Conservation (phyloP, 2,113 vertebrate species). For the Otus sunia region DNA sequence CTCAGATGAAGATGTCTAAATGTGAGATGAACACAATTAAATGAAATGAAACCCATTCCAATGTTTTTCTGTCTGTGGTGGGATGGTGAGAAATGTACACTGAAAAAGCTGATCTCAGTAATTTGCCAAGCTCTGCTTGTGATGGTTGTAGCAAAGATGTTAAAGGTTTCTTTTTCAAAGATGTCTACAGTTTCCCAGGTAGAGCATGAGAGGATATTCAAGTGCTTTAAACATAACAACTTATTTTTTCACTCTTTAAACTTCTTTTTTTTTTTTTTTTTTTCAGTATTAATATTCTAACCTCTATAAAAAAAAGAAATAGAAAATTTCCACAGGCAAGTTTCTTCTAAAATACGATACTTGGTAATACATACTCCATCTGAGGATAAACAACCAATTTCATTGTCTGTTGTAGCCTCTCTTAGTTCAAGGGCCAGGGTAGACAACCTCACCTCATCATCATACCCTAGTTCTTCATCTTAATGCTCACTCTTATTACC, state of each 20-base stretch:
- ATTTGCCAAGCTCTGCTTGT: not conserved
- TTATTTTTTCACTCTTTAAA: not conserved
- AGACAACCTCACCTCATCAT: not conserved
- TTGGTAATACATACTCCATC: not conserved
- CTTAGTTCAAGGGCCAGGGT: not conserved
- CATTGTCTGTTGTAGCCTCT: not conserved
- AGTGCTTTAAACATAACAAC: not conserved
- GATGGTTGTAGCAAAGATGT: not conserved
- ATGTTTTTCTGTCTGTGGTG: not conserved
- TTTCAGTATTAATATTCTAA: not conserved
- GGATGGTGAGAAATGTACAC: not conserved
- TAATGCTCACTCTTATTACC: not conserved
- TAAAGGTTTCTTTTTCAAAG: not conserved
- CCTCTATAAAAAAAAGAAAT: not conserved
- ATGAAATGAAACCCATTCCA: not conserved
- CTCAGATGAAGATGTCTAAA: not conserved
- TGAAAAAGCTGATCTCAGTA: not conserved
- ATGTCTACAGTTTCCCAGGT: not conserved
- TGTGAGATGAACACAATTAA: not conserved
- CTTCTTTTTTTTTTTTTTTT: not conserved
- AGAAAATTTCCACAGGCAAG: not conserved
- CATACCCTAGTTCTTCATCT: not conserved
- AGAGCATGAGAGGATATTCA: not conserved
- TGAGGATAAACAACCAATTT: not conserved
- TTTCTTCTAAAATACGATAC: not conserved